Evolutionary conservation across 1,140 invertebrate genomes (phyloP), one percentile per base, ranked within the genome.

Genomic region (Drosophila oshimai): DNA sequence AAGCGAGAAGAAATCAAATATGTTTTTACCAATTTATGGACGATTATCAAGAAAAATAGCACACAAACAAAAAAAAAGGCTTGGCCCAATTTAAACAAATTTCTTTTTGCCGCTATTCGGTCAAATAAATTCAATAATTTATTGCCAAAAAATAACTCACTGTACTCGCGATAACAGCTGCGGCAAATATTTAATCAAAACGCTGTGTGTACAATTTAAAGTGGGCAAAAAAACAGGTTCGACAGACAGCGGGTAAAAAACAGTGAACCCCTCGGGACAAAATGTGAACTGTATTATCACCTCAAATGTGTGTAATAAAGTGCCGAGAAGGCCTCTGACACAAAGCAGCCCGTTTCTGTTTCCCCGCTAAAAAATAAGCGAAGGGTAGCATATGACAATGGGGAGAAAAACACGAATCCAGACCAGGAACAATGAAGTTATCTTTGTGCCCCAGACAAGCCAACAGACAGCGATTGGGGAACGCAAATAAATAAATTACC

Each of bases 251-350:
- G n/a, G 12, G 6, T 42, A 39, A 31, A 57, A 36, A 65, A 65
- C 64, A 39, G 29, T 41, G 34, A 24, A 20, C 13, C 53, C 29
- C 45, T 17, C 41, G 51, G 55, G 64, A 55, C 57, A 24, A 33
- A 72, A 72, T 53, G 71, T 55, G 70, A 78, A 80, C 75, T 76
- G 75, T 76, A 87, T 86, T 86, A 86, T 86, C 80, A 86, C 80
- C 80, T 86, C 76, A 86, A 86, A 86, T 86, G 74, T 87, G 81
- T 86, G 75, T 86, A 87, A 80, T 80, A 86, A 86, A 86, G 71
- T 80, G 67, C 81, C 67, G 49, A 37, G 62, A 62, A 84, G 39
- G 39, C 36, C 57, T 64, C 60, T 54, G 51, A 81, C 73, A 83
- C 55, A 81, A 70, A 49, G 47, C 64, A 60, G 51, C 37, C 24